Evolutionary conservation across 2,113 vertebrate genomes (phyloP).

Genomic region (Lophotis ruficrista): DNA sequence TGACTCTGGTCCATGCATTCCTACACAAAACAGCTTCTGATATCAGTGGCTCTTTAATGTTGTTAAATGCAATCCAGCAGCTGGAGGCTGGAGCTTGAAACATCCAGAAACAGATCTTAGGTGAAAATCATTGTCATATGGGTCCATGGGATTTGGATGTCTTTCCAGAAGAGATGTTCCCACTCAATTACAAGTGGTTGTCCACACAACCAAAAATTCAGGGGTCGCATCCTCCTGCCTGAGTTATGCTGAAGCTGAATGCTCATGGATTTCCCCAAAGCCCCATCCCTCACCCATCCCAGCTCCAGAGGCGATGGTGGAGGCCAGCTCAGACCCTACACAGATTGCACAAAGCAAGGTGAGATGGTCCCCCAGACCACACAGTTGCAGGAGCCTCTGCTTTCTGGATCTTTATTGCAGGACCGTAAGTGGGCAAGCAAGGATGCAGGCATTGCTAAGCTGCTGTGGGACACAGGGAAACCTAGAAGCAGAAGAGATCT

Average conservation of each 20-base stretch:
- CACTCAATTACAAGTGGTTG: neutral
- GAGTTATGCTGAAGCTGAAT: neutral
- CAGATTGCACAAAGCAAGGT: neutral
- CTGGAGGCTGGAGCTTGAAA: neutral
- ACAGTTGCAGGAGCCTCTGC: neutral
- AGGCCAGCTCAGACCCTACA: neutral
- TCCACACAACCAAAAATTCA: neutral
- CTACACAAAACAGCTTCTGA: neutral
- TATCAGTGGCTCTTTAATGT: neutral
- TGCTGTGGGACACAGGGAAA: neutral
- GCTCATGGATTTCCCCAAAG: neutral
- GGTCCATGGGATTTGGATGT: neutral
- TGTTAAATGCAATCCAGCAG: neutral
- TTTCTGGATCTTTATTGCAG: neutral
- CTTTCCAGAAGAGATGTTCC: neutral
- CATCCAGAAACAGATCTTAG: neutral
- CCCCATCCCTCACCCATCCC: neutral
- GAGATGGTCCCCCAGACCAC: neutral
- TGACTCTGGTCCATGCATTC: neutral
- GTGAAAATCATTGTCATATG: neutral
- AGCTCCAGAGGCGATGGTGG: neutral
- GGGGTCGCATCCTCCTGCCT: neutral
- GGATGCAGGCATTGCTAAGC: rapidly evolving
- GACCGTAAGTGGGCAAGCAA: neutral
- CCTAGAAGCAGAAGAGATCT: neutral